Evolutionary conservation across 2,888 invertebrate genomes (phyloP).

Genomic region (Nysson spinosus): DNA sequence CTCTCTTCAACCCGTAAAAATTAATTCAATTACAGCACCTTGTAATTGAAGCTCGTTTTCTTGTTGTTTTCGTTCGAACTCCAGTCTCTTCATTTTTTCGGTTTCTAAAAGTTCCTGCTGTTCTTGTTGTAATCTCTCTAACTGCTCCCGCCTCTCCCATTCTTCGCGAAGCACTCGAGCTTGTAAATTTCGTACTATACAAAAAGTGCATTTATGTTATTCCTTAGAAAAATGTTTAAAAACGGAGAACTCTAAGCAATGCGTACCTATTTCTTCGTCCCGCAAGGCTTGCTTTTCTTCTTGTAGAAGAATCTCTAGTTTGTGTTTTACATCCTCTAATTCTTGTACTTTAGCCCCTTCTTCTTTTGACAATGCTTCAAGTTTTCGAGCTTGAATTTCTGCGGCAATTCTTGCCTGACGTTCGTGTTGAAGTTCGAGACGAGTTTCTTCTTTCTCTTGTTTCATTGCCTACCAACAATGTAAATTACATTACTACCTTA

Average conservation of each 20-base stretch:
- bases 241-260: background rate
- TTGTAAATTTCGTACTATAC: slow-evolving; percentile 81
- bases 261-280: slow-evolving; percentile 87
- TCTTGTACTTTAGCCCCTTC: slow-evolving; percentile 87
- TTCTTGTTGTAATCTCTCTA: slow-evolving; percentile 88
- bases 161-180: slow-evolving; percentile 88
- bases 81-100: slow-evolving; percentile 86
- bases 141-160: slow-evolving; percentile 89
- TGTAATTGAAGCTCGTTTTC: slow-evolving; percentile 85
- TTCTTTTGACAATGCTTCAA: slow-evolving; percentile 84
- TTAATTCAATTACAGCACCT: slow-evolving; percentile 77
- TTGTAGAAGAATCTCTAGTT: slow-evolving; percentile 85
- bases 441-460: slow-evolving; percentile 69
- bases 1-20: background rate
- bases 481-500: background rate
- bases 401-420: slow-evolving; percentile 79
- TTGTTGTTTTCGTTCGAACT: slow-evolving; percentile 85
- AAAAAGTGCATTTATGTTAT: too few relatives aligned
- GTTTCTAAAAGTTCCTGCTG: slow-evolving; percentile 85
- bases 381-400: slow-evolving; percentile 81
- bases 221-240: background rate
- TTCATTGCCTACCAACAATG: slow-evolving; percentile 57
- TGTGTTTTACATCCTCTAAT: slow-evolving; percentile 84
- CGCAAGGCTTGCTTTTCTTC: slow-evolving; percentile 91
- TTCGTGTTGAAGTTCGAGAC: slow-evolving; percentile 67